Evolutionary conservation across 35 echinoderm and acorn worm species (phyloP), one percentile per base, ranked within the genome.

Genomic region (Apostichopus japonicus): DNA sequence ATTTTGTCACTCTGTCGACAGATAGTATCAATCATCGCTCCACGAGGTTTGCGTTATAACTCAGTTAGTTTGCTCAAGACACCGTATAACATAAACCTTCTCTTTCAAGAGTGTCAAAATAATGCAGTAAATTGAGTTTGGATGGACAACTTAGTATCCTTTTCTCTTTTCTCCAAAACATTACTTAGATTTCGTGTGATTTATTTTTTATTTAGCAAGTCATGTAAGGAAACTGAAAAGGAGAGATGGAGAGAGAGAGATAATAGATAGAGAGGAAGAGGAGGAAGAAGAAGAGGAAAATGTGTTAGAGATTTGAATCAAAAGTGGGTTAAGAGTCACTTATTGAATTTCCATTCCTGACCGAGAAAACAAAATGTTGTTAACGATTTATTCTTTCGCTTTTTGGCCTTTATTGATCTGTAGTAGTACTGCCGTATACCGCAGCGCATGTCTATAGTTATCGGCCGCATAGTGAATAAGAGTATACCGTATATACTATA

Each of bases 301-400:
- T 22, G 70, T 17, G 70, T 10, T 16, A 65, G 16, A 73, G 70
- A 73, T 73, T 73, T 73, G 70, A 73, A 73, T 84, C 15, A 84
- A 80, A 82, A 84, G 54, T 84, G 53, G 80, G 80, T 84, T 84
- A 58, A 84, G 80, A 84, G 52, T 84, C 80, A 84, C 21, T 73
- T 84, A 84, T 84, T 84, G 54, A 84, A 84, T 84, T 84, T 55
- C 15, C 8, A 53, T 84, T 56, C 53, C 52, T 84, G 53, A 84
- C 80, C 80, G 80, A 84, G 80, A 84, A 56, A 84, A 23, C 56
- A 84, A 84, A 56, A 84, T 57, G 80, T 84, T 21, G 80, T 84
- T 57, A 84, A 84, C 53, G 80, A 56, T 84, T 84, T 58, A 17
- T 83, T 55, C 54, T 53, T n/a, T 55, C 5, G 0, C 9, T 1